Percentiles rank a stretch among this genome's conserved stretches.
Conservation (phyloP, 2,113 vertebrate genomes). For the Peucedramus taeniatus region DNA sequence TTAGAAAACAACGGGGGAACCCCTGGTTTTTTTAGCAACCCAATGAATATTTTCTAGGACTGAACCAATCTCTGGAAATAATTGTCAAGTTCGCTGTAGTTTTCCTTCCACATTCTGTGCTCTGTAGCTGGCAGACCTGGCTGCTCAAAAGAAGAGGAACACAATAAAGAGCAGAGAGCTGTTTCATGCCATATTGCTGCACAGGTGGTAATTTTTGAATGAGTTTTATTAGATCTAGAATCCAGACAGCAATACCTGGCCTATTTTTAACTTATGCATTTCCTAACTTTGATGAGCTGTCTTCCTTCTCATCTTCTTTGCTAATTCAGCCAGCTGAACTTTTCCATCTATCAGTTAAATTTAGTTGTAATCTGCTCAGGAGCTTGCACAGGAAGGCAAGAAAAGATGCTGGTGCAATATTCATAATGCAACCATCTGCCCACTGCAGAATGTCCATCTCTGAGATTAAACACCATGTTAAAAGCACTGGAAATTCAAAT, state of each 20-base stretch:
- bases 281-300: neutral
- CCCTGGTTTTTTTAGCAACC: neutral
- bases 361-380: neutral
- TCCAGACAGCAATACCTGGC: neutral
- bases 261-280: neutral
- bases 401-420: neutral
- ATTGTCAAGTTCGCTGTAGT: neutral
- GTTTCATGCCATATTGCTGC: neutral
- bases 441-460: neutral
- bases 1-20: conserved; percentile 9
- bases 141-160: neutral
- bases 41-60: neutral
- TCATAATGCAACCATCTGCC: neutral
- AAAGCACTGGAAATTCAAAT: neutral
- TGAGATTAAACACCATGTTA: neutral
- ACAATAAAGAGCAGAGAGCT: neutral
- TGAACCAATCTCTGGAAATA: conserved; percentile 33
- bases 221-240: neutral
- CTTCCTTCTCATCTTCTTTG: neutral
- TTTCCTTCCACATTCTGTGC: neutral
- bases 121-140: neutral
- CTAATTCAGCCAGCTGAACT: neutral
- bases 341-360: neutral
- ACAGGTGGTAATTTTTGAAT: neutral
- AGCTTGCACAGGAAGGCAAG: neutral